Conservation (phyloP, 2,888 invertebrate species). For the Drosophila diplacantha region DNA sequence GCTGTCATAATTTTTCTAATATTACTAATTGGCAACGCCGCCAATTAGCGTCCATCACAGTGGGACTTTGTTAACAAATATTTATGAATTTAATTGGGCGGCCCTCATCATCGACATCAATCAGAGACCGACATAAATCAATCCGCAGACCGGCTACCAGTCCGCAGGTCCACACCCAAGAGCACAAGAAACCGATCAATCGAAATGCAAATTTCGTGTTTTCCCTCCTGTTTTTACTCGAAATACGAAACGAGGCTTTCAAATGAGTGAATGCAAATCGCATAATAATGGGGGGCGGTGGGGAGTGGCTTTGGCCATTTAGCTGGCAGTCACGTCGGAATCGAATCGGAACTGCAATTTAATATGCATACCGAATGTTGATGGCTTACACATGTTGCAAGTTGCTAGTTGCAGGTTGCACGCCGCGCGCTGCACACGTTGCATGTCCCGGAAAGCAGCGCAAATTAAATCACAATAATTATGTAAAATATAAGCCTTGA, state of each 20-base stretch:
- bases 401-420: constrained; percentile 16
- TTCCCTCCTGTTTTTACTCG: constrained; percentile 9
- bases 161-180: constrained; percentile 24
- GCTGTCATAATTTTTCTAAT: constrained; percentile 18
- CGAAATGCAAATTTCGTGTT: constrained; percentile 22
- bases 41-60: constrained; percentile 59
- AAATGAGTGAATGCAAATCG: constrained; percentile 60
- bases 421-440: constrained; percentile 23
- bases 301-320: constrained; percentile 20
- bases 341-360: constrained; percentile 41
- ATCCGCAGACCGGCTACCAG: constrained; percentile 32
- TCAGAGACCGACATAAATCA: constrained; percentile 60
- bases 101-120: constrained; percentile 54
- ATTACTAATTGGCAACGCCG: constrained; percentile 21
- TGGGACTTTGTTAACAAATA: constrained; percentile 28
- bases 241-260: constrained; percentile 38
- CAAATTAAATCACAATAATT: constrained; percentile 70
- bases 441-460: constrained; percentile 30
- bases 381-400: constrained; percentile 42
- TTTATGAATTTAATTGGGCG: constrained; percentile 59
- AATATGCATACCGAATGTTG: constrained; percentile 27
- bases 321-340: constrained; percentile 39
- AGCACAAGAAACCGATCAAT: constrained; percentile 11
- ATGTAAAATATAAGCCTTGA: constrained; percentile 53
- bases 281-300: constrained; percentile 51